A percentile compares a stretch with the other conserved stretches of the same genome.
These are phyloP conservation scores for Toxonevra muliebris DNA, from an alignment of 2,888 invertebrate species.

Conservation along the genomic window DNA sequence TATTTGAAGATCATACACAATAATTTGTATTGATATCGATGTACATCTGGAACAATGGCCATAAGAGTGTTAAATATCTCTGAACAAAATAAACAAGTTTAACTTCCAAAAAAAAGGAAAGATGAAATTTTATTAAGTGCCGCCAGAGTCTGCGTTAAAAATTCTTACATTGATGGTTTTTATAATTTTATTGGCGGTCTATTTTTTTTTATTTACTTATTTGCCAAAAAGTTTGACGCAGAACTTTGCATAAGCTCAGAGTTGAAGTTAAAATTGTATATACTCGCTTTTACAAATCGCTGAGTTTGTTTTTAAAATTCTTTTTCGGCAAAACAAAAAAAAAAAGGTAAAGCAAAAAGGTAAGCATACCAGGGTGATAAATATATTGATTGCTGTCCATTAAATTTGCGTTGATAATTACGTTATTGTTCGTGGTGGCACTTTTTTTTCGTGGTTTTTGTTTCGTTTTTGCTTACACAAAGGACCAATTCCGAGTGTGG, in stretches of 20 bases:
- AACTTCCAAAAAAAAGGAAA: no score
- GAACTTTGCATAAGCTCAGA: slow-evolving; percentile 18
- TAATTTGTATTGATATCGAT: no score
- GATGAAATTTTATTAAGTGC: slow-evolving; percentile 27
- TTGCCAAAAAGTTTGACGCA: slow-evolving; percentile 29
- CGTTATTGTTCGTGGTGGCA: slow-evolving; percentile 35
- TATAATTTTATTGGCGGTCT: slow-evolving; percentile 12
- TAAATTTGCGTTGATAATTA: slow-evolving; percentile 40
- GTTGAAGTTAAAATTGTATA: neutral
- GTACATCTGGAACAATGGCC: no score
- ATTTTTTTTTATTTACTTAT: slow-evolving; percentile 24
- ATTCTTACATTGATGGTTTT: slow-evolving; percentile 10
- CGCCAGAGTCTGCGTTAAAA: slow-evolving; percentile 12
- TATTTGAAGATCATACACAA: no score
- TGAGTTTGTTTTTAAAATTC: neutral
- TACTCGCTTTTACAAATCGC: neutral
- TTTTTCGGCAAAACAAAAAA: neutral
- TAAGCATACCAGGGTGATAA: slow-evolving; percentile 36
- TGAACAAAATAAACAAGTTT: no score
- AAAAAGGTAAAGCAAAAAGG: neutral
- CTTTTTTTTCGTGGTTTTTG: neutral
- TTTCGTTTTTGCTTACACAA: neutral
- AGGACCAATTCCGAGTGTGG: slow-evolving; percentile 7
- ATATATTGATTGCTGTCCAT: slow-evolving; percentile 41
- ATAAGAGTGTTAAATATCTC: no score